phyloP scores from a whole-genome alignment of 2,888 invertebrate genomes.

The Drosophila borealis region DNA sequence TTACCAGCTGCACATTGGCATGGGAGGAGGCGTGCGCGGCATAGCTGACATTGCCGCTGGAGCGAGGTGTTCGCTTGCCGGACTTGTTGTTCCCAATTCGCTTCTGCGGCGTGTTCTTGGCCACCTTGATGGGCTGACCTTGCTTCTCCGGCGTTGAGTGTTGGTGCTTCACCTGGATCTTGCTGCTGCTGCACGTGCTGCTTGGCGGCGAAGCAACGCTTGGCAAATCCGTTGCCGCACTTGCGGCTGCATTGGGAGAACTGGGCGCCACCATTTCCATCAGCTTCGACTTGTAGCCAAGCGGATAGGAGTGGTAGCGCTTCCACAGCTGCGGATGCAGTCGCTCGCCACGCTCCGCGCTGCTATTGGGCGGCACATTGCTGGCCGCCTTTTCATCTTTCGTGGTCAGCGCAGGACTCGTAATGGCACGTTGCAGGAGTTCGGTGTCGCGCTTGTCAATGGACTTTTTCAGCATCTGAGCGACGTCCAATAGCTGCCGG shows the following conservation, averaged over 20 bases:
- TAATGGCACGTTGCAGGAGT: slow-evolving; percentile 29
- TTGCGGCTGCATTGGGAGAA: neutral
- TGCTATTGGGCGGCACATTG: too few relatives aligned
- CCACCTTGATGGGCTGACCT: neutral
- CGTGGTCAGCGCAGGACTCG: slow-evolving; percentile 31
- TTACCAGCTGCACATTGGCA: slow-evolving; percentile 20
- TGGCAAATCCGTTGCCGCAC: neutral
- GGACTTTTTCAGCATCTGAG: slow-evolving; percentile 2
- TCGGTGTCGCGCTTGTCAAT: slow-evolving; percentile 4
- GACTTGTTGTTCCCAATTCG: neutral
- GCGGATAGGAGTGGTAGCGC: slow-evolving; percentile 32
- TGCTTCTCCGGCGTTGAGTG: neutral
- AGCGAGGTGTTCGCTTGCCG: neutral
- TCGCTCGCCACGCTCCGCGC: neutral
- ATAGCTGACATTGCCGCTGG: slow-evolving; percentile 8
- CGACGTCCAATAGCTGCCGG: slow-evolving; percentile 5
- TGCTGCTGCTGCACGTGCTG: neutral
- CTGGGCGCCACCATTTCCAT: neutral
- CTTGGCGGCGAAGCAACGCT: neutral
- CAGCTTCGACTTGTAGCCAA: neutral
- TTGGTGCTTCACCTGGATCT: slow-evolving; percentile 25
- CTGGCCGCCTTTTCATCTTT: neutral
- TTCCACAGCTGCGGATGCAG: slow-evolving; percentile 32
- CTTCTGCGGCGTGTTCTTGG: neutral
- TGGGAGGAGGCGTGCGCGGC: slow-evolving; percentile 47